Percentiles rank a stretch among this genome's conserved stretches.
Conservation (phyloP, 2,888 invertebrate species). For the Trissonchulus latispiculum region DNA sequence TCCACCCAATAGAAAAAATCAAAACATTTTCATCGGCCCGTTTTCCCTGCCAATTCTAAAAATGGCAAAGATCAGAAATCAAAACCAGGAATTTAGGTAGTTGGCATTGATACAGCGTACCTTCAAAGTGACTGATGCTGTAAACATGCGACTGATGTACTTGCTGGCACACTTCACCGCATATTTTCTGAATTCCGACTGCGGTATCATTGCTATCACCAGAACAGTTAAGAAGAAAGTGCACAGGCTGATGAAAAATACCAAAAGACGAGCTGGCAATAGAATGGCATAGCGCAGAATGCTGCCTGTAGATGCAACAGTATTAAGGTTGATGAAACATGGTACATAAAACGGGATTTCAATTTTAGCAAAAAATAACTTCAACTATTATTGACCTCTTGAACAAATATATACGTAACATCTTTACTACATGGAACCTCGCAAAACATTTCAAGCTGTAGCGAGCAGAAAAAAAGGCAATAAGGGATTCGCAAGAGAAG, state of each 20-base stretch:
- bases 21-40: not conserved
- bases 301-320: no score
- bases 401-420: no score
- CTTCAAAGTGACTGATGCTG: not conserved
- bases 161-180: not conserved
- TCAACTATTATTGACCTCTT: no score
- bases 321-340: no score
- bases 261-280: constrained; percentile 1
- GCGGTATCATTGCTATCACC: not conserved
- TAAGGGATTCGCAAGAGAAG: no score
- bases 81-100: not conserved
- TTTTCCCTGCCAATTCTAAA: no score
- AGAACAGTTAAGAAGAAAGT: not conserved
- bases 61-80: no score
- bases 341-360: no score
- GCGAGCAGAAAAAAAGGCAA: no score
- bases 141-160: not conserved
- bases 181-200: not conserved
- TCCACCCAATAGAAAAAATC: not conserved
- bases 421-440: no score
- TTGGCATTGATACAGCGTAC: not conserved
- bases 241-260: not conserved
- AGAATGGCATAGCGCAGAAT: not conserved
- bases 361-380: no score
- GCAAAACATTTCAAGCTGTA: no score